Conservation (phyloP, 2,888 invertebrate species). For the Erebia epiphron region DNA sequence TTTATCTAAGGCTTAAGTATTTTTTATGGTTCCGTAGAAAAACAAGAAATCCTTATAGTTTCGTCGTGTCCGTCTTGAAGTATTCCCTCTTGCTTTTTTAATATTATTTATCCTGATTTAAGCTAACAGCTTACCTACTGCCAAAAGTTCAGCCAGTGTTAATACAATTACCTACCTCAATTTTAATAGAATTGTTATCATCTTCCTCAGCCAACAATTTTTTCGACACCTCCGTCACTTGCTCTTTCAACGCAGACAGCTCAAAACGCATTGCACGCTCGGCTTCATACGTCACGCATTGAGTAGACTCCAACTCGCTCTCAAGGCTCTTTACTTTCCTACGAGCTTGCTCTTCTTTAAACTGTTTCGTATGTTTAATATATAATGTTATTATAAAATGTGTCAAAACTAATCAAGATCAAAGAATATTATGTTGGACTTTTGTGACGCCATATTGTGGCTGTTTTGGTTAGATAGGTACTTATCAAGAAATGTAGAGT, state of each 20-base stretch:
- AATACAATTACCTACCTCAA: constrained; percentile 57
- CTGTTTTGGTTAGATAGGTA: no score
- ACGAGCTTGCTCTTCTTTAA: constrained; percentile 66
- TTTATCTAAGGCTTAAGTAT: no score
- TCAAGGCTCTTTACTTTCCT: constrained; percentile 53
- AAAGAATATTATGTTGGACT: neutral
- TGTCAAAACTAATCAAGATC: neutral
- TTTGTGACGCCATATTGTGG: no score
- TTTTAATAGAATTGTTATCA: constrained; percentile 45
- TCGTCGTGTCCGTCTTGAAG: no score
- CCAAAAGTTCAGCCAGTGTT: no score
- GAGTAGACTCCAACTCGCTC: constrained; percentile 56
- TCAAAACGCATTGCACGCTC: constrained; percentile 67
- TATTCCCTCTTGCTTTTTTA: neutral
- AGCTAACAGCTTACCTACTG: no score
- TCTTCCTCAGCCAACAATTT: constrained; percentile 58
- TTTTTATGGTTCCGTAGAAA: no score
- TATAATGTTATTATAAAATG: neutral
- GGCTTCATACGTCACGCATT: constrained; percentile 57
- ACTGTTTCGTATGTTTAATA: constrained; percentile 47
- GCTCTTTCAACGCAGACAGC: constrained; percentile 57
- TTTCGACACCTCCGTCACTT: constrained; percentile 55
- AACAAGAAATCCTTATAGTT: no score
- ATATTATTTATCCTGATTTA: neutral
- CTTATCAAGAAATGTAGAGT: no score